phyloP scores from a whole-genome alignment of 2,797 vertebrate genomes.

The Brachymystax lenok region DNA sequence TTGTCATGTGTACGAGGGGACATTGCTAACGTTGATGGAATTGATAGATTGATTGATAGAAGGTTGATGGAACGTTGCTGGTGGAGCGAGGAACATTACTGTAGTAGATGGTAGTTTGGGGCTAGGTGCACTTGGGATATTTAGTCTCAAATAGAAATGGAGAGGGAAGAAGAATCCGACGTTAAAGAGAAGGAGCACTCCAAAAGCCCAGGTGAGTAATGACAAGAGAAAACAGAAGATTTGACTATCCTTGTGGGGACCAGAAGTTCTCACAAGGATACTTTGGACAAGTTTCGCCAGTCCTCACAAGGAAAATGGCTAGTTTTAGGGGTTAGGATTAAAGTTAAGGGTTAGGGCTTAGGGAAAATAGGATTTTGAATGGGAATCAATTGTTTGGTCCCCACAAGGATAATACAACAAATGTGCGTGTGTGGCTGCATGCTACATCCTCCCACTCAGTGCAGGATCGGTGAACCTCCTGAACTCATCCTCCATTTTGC shows the following conservation, averaged over 20 bases:
- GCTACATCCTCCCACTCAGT: conserved; percentile 38
- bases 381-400: too few species aligned
- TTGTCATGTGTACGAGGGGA: background rate
- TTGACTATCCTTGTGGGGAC: too few species aligned
- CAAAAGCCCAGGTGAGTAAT: conserved; percentile 60
- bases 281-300: too few species aligned
- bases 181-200: conserved; percentile 47
- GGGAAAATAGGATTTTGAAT: too few species aligned
- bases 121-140: conserved; percentile 15
- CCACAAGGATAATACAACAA: too few species aligned
- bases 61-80: background rate
- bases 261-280: too few species aligned
- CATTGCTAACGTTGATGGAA: background rate
- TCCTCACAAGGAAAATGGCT: too few species aligned
- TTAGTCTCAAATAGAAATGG: conserved; percentile 20
- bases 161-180: conserved; percentile 68
- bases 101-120: conserved; percentile 28
- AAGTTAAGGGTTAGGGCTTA: too few species aligned
- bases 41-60: background rate
- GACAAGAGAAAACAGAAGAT: background rate
- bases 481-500: conserved; percentile 47
- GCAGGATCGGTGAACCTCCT: conserved; percentile 62
- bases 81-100: background rate
- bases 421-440: conserved; percentile 32
- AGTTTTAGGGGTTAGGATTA: too few species aligned